phyloP scores from a whole-genome alignment of 2,888 invertebrate species.

The Omphaloscelis lunosa region DNA sequence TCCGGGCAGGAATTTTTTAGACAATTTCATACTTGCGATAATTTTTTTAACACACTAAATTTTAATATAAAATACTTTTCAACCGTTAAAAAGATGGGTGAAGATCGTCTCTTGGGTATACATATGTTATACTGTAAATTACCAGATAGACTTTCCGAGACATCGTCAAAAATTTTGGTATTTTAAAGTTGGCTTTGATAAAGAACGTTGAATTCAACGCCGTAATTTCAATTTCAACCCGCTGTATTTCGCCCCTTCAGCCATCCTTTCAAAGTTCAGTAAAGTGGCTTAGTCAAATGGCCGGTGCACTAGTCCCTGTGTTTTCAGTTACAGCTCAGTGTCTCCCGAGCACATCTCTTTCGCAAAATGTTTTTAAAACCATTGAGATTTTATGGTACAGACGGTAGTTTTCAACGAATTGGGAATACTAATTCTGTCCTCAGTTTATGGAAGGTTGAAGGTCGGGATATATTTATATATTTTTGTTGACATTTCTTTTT shows the following conservation, averaged over 20 bases:
- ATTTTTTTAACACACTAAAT: too few relatives aligned
- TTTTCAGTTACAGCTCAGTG: conserved; percentile 52
- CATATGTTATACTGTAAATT: not conserved
- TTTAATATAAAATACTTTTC: too few relatives aligned
- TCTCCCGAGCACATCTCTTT: conserved; percentile 52
- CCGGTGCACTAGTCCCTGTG: conserved; percentile 70
- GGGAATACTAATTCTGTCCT: conserved; percentile 57
- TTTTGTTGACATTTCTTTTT: conserved; percentile 33
- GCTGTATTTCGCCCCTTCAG: conserved; percentile 52
- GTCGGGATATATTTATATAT: conserved; percentile 31
- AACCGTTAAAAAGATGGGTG: too few relatives aligned
- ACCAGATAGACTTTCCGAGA: not conserved
- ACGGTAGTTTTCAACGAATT: conserved; percentile 50
- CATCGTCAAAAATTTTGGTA: not conserved
- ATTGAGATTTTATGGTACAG: conserved; percentile 55
- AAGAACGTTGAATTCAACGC: not conserved
- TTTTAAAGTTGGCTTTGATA: not conserved
- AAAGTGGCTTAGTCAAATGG: conserved; percentile 83
- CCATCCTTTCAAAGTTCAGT: conserved; percentile 62
- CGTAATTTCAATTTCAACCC: conserved; percentile 4
- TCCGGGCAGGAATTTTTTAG: too few relatives aligned
- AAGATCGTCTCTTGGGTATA: not conserved
- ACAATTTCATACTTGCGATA: too few relatives aligned
- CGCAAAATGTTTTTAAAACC: conserved; percentile 60
- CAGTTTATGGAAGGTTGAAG: conserved; percentile 52